A percentile compares a stretch with the other conserved stretches of the same genome.
Evolutionary conservation across 2,113 vertebrate species (phyloP).

Genomic region (Odocoileus virginianus): DNA sequence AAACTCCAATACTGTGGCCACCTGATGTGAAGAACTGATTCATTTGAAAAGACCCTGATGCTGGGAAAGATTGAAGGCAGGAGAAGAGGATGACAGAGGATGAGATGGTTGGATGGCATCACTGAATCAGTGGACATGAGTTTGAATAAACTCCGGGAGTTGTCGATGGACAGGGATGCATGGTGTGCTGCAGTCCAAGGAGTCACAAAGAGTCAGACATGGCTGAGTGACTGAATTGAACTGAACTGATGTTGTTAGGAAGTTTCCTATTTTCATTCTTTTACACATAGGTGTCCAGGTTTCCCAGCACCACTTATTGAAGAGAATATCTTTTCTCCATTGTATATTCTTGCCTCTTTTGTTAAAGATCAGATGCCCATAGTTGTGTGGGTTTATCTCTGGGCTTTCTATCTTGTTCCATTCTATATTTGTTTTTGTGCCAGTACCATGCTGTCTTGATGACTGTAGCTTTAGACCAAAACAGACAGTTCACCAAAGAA

Average conservation of each 20-base stretch:
- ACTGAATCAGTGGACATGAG: fast-evolving
- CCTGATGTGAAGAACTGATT: not conserved
- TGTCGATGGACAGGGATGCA: not conserved
- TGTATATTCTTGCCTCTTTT: not conserved
- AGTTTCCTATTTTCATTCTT: not conserved
- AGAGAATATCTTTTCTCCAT: not conserved
- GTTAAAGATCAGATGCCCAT: not conserved
- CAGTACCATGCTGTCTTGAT: not conserved
- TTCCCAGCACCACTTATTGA: not conserved
- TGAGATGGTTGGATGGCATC: not conserved
- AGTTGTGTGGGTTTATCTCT: not conserved
- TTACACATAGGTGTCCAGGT: not conserved
- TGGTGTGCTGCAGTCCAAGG: not conserved
- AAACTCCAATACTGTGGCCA: not conserved
- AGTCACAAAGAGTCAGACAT: fast-evolving
- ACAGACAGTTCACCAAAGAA: not conserved
- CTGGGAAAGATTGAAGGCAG: not conserved
- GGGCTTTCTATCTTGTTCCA: not conserved
- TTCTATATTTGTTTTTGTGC: not conserved
- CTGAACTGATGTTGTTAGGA: not conserved
- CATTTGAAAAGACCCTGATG: not conserved
- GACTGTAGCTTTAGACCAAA: not conserved
- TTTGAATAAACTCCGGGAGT: fast-evolving
- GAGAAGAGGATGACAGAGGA: not conserved
- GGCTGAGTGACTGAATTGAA: not conserved